phyloP scores from a whole-genome alignment of 2,888 invertebrate species.

The Rhagium mordax region DNA sequence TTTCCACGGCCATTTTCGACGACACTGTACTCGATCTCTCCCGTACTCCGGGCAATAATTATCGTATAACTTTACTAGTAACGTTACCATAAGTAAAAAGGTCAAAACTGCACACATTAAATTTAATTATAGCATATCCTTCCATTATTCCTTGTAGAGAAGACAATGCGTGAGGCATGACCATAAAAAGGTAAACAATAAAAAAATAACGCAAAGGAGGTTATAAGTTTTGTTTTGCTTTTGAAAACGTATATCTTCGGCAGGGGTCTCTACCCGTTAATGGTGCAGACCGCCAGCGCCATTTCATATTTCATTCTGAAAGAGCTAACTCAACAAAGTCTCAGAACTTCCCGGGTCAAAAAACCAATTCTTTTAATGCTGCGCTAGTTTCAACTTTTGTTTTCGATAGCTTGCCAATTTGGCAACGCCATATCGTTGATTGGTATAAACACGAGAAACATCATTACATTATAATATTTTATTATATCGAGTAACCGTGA shows the following conservation, averaged over 20 bases:
- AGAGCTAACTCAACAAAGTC: slow-evolving; percentile 22
- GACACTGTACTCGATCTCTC: too few species aligned
- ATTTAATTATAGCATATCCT: neutral
- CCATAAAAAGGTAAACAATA: neutral
- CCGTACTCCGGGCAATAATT: neutral
- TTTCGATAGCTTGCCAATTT: slow-evolving; percentile 50
- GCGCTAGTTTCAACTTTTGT: slow-evolving; percentile 49
- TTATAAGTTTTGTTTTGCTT: neutral
- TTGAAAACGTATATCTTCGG: neutral
- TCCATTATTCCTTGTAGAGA: neutral
- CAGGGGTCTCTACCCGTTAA: slow-evolving; percentile 3
- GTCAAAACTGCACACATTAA: neutral
- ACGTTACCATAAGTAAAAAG: neutral
- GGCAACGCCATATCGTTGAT: slow-evolving; percentile 35
- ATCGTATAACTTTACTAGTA: neutral
- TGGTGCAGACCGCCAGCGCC: slow-evolving; percentile 3
- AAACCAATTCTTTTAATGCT: slow-evolving; percentile 52
- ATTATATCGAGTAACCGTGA: neutral
- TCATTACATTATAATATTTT: neutral
- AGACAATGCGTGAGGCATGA: neutral
- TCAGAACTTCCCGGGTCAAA: slow-evolving; percentile 54
- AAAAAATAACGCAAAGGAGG: neutral
- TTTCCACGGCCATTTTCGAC: too few species aligned
- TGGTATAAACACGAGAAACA: slow-evolving; percentile 14
- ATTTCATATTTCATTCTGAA: slow-evolving; percentile 27